phyloP scores from a whole-genome alignment of 2,113 vertebrate species.

The Apteryx owenii region DNA sequence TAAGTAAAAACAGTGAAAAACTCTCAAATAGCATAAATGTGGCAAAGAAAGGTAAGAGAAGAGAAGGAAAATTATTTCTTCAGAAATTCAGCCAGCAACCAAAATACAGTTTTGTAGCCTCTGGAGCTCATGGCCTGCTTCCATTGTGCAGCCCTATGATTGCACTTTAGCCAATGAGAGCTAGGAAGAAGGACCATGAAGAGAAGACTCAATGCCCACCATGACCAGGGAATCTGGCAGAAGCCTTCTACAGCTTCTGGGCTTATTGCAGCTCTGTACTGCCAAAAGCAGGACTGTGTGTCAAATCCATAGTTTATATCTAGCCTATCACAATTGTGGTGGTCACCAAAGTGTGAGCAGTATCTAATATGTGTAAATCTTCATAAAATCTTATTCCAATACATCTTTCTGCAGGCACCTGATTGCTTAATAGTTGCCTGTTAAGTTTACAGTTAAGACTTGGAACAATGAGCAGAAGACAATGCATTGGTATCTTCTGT shows the following conservation, averaged over 20 bases:
- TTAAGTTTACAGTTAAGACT: conserved; percentile 9
- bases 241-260: not conserved
- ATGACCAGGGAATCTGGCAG: not conserved
- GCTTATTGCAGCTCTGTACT: not conserved
- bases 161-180: not conserved
- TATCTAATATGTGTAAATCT: not conserved
- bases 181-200: rapidly evolving
- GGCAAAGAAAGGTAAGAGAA: not conserved
- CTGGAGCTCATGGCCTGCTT: not conserved
- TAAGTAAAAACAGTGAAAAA: not conserved
- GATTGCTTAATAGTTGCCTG: not conserved
- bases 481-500: not conserved
- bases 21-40: not conserved
- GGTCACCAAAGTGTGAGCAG: not conserved
- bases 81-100: not conserved
- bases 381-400: not conserved
- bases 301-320: not conserved
- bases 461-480: not conserved
- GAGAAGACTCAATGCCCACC: not conserved
- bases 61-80: not conserved
- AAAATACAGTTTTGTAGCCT: rapidly evolving
- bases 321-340: not conserved
- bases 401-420: not conserved
- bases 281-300: not conserved
- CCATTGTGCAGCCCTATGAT: not conserved